Base-by-base conservation (phyloP, 2,797 vertebrate genomes). In the Kryptopterus vitreolus region DNA sequence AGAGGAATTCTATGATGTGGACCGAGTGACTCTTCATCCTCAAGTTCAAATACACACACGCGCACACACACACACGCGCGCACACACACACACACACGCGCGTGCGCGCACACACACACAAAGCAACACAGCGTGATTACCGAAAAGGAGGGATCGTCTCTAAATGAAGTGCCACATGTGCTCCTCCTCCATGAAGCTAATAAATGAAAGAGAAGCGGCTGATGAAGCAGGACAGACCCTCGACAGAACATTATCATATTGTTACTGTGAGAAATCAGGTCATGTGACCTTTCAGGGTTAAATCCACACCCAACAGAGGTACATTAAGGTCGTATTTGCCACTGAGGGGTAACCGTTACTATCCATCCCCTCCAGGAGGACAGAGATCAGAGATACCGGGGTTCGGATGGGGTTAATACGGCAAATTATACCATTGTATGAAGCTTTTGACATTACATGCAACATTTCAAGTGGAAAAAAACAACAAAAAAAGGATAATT, bases 11-110 rank as follows among this genome's bases (percentile, higher is more conserved):
- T 52, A 33, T 80, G 72, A 57, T 57, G 35, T 80, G 78, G 57
- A 73, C 77, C 77, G 12, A 50, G n/a, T 62, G 68, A 72, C 63
- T 57, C 77, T 78, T 69, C 77, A 71, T 79, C 66, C 78, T 63
- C 9, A 11, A 55, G 38, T 73, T 29, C 58, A 73, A 7, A 71
- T 58, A 38, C 43, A 53, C 43, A 66, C 12, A n/a, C 63, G 46
- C 35, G 24, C 46, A 31, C 29, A 53, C 68, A 71, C 69, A 70
- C 68, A 58, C 55, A 58, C 22, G 9, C 55, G 9, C 55, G 24
- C 55, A 58, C 33, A 81, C 62, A 79, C 16, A 61, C 58, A 78
- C 59, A 73, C 65, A 65, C 20, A 69, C n/a, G n/a, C n/a, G n/a
- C n/a, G n/a, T n/a, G n/a, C n/a, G n/a, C n/a, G n/a, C n/a, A n/a